Percentiles rank a stretch among this genome's conserved stretches.
These are phyloP conservation scores for Xiphophorus birchmanni DNA, from an alignment of 2,797 vertebrate genomes.

Conservation along the genomic window DNA sequence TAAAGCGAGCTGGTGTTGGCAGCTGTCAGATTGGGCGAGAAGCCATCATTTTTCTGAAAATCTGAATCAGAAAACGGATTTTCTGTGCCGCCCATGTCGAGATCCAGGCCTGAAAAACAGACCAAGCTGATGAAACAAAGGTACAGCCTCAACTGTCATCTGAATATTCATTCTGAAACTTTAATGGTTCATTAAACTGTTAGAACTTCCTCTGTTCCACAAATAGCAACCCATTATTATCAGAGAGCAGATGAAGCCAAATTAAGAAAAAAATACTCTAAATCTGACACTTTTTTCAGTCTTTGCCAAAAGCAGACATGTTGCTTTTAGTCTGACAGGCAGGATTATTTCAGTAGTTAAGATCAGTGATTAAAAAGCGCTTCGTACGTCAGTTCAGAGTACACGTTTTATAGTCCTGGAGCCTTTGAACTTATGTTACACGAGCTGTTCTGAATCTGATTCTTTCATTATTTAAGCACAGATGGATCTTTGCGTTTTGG, in stretches of 20 bases:
- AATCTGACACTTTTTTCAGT: neutral
- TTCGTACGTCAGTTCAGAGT: constrained; percentile 32
- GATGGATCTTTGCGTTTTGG: neutral
- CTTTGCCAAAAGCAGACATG: neutral
- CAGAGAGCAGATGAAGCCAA: neutral
- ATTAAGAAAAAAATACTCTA: neutral
- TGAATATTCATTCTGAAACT: neutral
- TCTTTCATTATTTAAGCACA: neutral
- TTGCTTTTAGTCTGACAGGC: neutral
- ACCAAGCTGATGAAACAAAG: neutral
- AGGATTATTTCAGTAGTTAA: neutral
- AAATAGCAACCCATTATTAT: neutral
- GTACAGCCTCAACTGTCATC: neutral
- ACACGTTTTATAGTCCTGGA: constrained; percentile 22
- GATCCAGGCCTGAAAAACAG: neutral
- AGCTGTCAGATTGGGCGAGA: constrained; percentile 32
- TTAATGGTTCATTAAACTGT: neutral
- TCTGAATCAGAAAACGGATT: neutral
- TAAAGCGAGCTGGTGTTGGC: constrained; percentile 32
- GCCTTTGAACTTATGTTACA: constrained; percentile 8
- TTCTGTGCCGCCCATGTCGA: neutral
- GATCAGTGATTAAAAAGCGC: neutral
- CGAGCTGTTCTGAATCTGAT: neutral
- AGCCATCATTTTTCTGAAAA: constrained; percentile 22
- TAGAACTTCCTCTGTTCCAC: neutral